Base-by-base conservation (phyloP, 2,888 invertebrate genomes). In the Platycheirus rosarum region DNA sequence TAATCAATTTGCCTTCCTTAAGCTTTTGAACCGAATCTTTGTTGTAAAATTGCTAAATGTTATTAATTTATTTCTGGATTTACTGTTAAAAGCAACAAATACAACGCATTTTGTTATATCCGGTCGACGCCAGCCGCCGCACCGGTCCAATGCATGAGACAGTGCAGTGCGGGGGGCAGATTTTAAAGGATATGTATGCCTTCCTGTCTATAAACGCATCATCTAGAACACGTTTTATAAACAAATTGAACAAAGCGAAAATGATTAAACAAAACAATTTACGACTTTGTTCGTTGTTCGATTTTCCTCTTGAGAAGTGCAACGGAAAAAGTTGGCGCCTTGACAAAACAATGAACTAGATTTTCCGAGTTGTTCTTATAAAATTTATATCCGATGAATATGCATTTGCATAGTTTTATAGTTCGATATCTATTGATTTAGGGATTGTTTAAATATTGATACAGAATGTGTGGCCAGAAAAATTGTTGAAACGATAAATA, bases 261-360 rank as follows among this genome's bases (percentile, higher is more conserved):
- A 8, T 26, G 14, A 49, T 37, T 16, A 32, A 42, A 55, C 14
- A 49, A 78, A 62, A 32, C 48, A 49, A 46, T 53, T 37, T 11
- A 48, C n/a, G n/a, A n/a, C n/a, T n/a, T n/a, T 76, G 51, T 37
- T 37, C 40, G 51, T 42, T 49, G 44, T 63, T 14, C 18, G 42
- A 35, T 26, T 48, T 73, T 55, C 11, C 20, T 40, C 46, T 44
- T 57, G 16, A 55, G 55, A 9, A 49, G 26, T 76, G 70, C 76
- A 76, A 49, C 48, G 46, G 66, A 66, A 16, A 60, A 29, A 42
- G 37, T 71, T 80, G 80, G 80, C 80, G 49, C 37, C 51, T 57
- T 80, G 80, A 76, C 80, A 80, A 76, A 53, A 46, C 23, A 16
- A 46, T 80, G 75, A 76, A 76, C 80, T 80, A 80, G 42, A 76